Evolutionary conservation across 2,113 vertebrate genomes (phyloP), one percentile per base, ranked within the genome.

Genomic region (Macroglossus sobrinus): DNA sequence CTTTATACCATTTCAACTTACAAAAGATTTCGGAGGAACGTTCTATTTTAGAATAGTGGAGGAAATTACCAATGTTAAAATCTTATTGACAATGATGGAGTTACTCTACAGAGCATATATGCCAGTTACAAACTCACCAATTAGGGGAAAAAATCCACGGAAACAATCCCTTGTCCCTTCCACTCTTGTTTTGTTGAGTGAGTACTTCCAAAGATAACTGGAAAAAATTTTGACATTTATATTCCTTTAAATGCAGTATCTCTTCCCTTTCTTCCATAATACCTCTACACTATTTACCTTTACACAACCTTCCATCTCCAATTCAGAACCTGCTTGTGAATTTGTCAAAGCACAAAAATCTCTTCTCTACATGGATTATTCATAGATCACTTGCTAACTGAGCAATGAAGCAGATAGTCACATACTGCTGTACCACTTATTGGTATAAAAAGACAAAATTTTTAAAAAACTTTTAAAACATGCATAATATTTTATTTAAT

Each of bases 371-470:
- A 26, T 66, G 43, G 74, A 87, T 85, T 96, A 85, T 89, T 85
- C 68, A 89, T 71, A 76, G n/a, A 90, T 90, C 33, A 82, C 55
- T 94, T 87, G 55, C 69, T 94, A 97, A 97, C 5, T 97, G 91
- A 92, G 50, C 91, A 95, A 79, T 68, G 63, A 79, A 94, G 80
- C 50, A 59, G 71, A 78, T 93, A 94, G 40, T 95, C 24, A 91
- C 43, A 91, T 92, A 66, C 43, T 80, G 18, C 13, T 78, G 1
- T 53, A 30, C 8, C 63, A 90, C 11, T 68, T 87, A 86, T 35
- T 82, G 61, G 19, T 55, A 76, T 47, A 79, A 94, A 90, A 50
- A 69, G 79, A 89, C 74, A 90, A 64, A n/a, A n/a, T n/a, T 74
- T 24, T 84, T 50, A 95, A 88, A 89, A 11, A 91, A 92, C n/a